Percentiles rank a stretch among this genome's conserved stretches.
Conservation (phyloP, 2,888 invertebrate species). For the Orthosia gracilis region DNA sequence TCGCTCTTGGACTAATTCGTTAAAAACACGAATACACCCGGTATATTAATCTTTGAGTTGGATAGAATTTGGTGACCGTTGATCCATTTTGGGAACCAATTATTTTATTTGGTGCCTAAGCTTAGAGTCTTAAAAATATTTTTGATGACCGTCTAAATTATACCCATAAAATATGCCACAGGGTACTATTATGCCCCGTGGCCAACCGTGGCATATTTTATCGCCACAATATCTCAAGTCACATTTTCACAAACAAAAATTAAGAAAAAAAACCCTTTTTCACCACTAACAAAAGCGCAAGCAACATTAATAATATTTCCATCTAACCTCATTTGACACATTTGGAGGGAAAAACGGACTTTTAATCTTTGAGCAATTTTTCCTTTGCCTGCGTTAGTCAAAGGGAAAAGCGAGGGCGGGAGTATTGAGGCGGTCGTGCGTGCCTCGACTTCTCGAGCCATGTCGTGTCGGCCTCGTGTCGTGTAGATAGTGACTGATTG, state of each 20-base stretch:
- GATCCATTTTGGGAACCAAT: too few relatives aligned
- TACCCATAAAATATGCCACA: background rate
- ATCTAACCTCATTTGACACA: constrained; percentile 61
- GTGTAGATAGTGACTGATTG: constrained; percentile 69
- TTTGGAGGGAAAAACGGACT: constrained; percentile 49
- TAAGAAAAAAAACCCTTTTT: constrained; percentile 33
- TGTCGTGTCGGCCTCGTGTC: constrained; percentile 58
- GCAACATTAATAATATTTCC: constrained; percentile 57
- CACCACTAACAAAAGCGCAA: constrained; percentile 36
- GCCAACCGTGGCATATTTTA: constrained; percentile 23
- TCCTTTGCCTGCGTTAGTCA: constrained; percentile 43
- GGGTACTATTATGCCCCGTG: too few relatives aligned
- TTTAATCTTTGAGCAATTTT: constrained; percentile 55
- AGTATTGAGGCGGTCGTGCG: constrained; percentile 53
- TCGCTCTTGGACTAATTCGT: too few relatives aligned
- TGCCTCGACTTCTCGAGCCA: constrained; percentile 20
- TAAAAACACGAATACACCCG: too few relatives aligned
- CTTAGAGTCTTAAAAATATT: too few relatives aligned
- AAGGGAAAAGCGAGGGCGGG: constrained; percentile 50
- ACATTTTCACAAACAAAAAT: constrained; percentile 22
- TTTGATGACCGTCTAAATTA: too few relatives aligned
- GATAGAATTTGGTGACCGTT: too few relatives aligned
- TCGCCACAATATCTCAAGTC: constrained; percentile 7
- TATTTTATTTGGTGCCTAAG: too few relatives aligned
- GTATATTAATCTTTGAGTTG: too few relatives aligned